Percentiles rank a stretch among this genome's conserved stretches.
phyloP scores from a whole-genome alignment of 2,888 invertebrate genomes.

The Leptogaster cylindrica region DNA sequence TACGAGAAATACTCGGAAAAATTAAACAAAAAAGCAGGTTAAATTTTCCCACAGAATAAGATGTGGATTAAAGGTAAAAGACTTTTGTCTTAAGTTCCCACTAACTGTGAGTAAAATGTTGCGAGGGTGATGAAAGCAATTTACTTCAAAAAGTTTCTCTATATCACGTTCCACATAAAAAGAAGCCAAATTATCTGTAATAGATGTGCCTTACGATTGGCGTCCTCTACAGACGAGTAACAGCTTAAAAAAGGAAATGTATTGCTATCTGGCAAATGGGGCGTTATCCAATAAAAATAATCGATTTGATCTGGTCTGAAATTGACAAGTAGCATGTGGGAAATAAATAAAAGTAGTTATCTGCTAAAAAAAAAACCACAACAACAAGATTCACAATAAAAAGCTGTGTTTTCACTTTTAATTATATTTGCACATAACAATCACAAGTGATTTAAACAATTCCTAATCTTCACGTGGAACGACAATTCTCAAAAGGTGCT shows the following conservation, averaged over 20 bases:
- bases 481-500: no score
- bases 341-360: no score
- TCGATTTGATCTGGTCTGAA: not conserved
- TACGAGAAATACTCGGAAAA: no score
- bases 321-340: conserved; percentile 3
- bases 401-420: no score
- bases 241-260: conserved; percentile 37
- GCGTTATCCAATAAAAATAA: conserved; percentile 1
- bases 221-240: conserved; percentile 37
- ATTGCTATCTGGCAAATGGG: no score
- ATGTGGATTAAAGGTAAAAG: not conserved
- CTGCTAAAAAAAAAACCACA: no score
- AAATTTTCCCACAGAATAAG: conserved; percentile 8
- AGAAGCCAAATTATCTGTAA: conserved; percentile 40
- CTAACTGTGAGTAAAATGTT: not conserved
- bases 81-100: conserved; percentile 5
- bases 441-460: no score
- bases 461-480: no score
- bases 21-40: not conserved
- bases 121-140: conserved; percentile 14
- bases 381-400: no score
- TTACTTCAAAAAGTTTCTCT: conserved; percentile 37
- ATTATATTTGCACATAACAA: no score
- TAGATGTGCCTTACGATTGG: conserved; percentile 42
- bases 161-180: conserved; percentile 44